A percentile compares a stretch with the other conserved stretches of the same genome.
phyloP scores from a whole-genome alignment of 2,113 vertebrate species.

The Aptenodytes patagonicus region DNA sequence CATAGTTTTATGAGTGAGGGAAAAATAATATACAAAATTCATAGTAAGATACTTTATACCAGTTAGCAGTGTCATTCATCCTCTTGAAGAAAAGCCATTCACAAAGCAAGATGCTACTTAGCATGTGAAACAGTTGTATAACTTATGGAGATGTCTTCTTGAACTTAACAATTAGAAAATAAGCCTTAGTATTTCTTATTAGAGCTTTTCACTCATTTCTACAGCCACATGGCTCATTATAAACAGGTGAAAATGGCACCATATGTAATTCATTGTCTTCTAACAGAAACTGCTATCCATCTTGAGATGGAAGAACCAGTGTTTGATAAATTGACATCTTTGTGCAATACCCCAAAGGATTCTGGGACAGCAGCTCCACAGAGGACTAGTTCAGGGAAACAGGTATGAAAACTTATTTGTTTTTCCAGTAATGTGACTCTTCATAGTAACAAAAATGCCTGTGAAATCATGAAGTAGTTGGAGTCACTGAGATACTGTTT shows the following conservation, averaged over 20 bases:
- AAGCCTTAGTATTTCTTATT: not conserved
- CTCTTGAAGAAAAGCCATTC: not conserved
- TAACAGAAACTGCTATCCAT: not conserved
- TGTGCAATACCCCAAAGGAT: conserved; percentile 51
- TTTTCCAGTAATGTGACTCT: not conserved
- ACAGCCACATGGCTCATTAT: not conserved
- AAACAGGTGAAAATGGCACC: not conserved
- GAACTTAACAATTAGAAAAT: not conserved
- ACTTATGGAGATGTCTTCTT: not conserved
- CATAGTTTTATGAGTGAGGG: not conserved
- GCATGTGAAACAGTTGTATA: not conserved
- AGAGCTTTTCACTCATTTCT: not conserved
- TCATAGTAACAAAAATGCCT: not conserved
- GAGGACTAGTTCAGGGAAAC: conserved; percentile 38
- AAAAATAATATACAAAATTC: not conserved
- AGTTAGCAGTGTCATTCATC: not conserved
- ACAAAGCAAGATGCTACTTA: not conserved
- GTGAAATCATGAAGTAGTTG: not conserved
- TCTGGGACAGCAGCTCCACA: conserved; percentile 34
- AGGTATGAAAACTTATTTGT: not conserved
- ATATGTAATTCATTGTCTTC: not conserved
- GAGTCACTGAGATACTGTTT: not conserved
- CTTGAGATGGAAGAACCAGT: conserved; percentile 70
- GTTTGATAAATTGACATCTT: conserved; percentile 8
- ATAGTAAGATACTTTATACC: not conserved